Evolutionary conservation across 2,797 vertebrate species (phyloP).

Genomic region (Paguma larvata): DNA sequence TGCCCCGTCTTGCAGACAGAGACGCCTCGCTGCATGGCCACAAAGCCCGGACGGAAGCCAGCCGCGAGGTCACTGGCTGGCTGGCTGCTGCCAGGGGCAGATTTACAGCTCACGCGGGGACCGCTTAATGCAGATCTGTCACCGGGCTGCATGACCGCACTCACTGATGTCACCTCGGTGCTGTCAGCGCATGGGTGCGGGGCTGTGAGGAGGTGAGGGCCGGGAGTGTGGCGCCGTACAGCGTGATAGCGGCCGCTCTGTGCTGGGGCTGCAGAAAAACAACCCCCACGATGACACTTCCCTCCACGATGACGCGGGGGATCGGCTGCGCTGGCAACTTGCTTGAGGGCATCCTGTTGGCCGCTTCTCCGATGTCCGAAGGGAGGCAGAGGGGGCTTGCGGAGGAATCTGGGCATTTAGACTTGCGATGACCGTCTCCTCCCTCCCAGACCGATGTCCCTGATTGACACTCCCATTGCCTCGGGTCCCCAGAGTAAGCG

Average conservation of each 20-base stretch:
- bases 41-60: not conserved
- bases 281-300: too few species aligned
- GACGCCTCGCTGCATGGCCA: not conserved
- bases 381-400: accelerated
- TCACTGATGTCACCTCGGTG: accelerated
- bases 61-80: conserved; percentile 14
- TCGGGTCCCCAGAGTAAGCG: not conserved
- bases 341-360: not conserved
- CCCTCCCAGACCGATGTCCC: not conserved
- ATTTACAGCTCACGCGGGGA: accelerated
- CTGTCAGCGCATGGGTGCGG: not conserved
- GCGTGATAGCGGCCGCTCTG: not conserved
- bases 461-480: too few species aligned
- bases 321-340: not conserved
- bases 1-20: not conserved
- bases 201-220: not conserved
- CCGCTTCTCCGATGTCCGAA: not conserved
- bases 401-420: not conserved
- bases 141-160: accelerated
- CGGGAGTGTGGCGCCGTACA: accelerated
- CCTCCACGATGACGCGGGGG: not conserved
- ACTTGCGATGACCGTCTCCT: not conserved
- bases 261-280: not conserved
- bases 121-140: accelerated
- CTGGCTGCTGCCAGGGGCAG: not conserved